Conservation (phyloP, 2,888 invertebrate species). For the Drosophila lutescens region DNA sequence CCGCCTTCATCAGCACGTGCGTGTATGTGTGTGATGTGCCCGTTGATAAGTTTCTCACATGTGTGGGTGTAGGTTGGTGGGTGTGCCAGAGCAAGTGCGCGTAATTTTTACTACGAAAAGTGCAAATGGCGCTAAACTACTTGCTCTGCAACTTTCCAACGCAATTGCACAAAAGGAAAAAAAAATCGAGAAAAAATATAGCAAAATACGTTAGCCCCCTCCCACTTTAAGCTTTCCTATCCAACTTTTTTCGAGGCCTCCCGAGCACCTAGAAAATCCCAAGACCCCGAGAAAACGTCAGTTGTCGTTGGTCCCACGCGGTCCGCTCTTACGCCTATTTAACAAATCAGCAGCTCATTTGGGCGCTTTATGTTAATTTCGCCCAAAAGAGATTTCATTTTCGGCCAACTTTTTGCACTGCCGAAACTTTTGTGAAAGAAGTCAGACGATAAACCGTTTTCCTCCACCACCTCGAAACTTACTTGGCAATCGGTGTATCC, state of each 20-base stretch:
- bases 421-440: slow-evolving; percentile 48
- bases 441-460: slow-evolving; percentile 33
- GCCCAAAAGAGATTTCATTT: slow-evolving; percentile 48
- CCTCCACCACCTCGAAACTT: slow-evolving; percentile 48
- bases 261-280: slow-evolving; percentile 44
- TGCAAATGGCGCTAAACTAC: slow-evolving; percentile 79
- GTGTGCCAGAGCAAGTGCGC: slow-evolving; percentile 47
- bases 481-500: slow-evolving; percentile 77
- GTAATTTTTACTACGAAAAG: slow-evolving; percentile 80
- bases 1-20: slow-evolving; percentile 50
- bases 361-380: slow-evolving; percentile 74
- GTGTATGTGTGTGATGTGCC: slow-evolving; percentile 42
- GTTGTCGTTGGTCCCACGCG: slow-evolving; percentile 62
- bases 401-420: slow-evolving; percentile 29
- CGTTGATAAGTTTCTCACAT: slow-evolving; percentile 65
- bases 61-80: slow-evolving; percentile 40
- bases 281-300: slow-evolving; percentile 36
- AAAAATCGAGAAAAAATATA: slow-evolving; percentile 17
- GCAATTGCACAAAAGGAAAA: slow-evolving; percentile 63
- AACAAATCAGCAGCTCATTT: slow-evolving; percentile 78
- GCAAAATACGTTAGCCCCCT: slow-evolving; percentile 50
- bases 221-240: slow-evolving; percentile 51
- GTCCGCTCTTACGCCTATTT: slow-evolving; percentile 71
- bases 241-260: slow-evolving; percentile 59
- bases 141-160: slow-evolving; percentile 77